A percentile compares a stretch with the other conserved stretches of the same genome.
These are phyloP conservation scores for Drosophila persimilis DNA, from an alignment of 1,140 invertebrate species.

Conservation along the genomic window DNA sequence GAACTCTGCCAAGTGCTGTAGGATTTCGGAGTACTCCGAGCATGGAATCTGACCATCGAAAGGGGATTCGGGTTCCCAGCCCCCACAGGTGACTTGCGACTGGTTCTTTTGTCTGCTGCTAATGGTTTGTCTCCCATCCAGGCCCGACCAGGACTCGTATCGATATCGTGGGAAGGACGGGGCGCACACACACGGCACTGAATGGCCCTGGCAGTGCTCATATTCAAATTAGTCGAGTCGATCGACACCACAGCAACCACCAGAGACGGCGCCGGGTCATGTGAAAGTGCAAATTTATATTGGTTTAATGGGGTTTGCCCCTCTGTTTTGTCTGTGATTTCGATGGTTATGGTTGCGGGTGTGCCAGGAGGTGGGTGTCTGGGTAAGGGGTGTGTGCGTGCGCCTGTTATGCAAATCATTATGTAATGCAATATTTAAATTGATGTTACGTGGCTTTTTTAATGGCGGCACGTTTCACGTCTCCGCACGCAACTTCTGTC, in stretches of 20 bases:
- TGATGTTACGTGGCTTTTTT: constrained; percentile 73
- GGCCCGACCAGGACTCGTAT: constrained; percentile 30
- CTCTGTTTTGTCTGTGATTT: constrained; percentile 42
- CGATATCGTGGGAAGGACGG: constrained; percentile 72
- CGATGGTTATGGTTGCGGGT: constrained; percentile 13
- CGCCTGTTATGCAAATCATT: constrained; percentile 77
- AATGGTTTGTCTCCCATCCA: constrained; percentile 14
- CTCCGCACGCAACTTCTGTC: constrained; percentile 50
- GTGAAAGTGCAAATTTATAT: constrained; percentile 80
- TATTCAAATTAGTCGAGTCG: constrained; percentile 73
- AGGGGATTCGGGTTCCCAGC: background rate
- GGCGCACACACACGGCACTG: constrained; percentile 19
- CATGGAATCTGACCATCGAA: constrained; percentile 9
- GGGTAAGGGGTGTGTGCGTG: constrained; percentile 35
- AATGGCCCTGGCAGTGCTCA: constrained; percentile 12
- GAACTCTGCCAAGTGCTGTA: constrained; percentile 13
- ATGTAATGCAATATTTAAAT: constrained; percentile 80
- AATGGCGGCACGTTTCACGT: constrained; percentile 51
- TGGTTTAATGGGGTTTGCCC: constrained; percentile 61
- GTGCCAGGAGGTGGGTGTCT: too few relatives aligned
- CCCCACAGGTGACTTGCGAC: constrained; percentile 25
- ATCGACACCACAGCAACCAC: constrained; percentile 36
- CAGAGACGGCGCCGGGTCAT: constrained; percentile 55
- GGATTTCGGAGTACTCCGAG: background rate
- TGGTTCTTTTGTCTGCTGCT: constrained; percentile 36